Evolutionary conservation across 2,113 vertebrate genomes (phyloP).

Genomic region (Morone chrysops): DNA sequence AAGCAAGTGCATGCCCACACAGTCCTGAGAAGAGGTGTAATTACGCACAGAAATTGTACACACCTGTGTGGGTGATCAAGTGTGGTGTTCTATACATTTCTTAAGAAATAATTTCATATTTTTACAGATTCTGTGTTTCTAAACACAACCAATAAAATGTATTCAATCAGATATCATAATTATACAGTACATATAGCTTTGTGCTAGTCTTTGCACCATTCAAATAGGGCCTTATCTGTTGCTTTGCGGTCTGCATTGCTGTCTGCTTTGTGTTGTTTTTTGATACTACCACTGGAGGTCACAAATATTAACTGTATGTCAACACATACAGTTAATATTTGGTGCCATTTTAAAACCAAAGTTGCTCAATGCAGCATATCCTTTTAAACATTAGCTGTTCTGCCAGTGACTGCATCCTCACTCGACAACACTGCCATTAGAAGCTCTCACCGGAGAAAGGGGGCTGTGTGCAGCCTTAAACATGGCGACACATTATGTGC

Average conservation of each 20-base stretch:
- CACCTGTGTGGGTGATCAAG: neutral
- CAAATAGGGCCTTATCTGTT: neutral
- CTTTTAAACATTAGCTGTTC: slow-evolving; percentile 86
- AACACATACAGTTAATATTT: neutral
- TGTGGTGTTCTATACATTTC: no score
- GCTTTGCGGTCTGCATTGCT: neutral
- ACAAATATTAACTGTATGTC: neutral
- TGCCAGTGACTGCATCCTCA: slow-evolving; percentile 86
- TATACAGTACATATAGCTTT: neutral
- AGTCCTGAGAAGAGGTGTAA: neutral
- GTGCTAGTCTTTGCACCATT: neutral
- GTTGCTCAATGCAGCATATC: neutral
- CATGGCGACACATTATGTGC: neutral
- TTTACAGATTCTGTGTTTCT: neutral
- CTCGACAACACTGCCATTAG: no score
- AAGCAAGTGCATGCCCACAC: neutral
- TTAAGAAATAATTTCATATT: no score
- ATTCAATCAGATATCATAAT: neutral
- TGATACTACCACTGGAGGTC: neutral
- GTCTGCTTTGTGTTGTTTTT: neutral
- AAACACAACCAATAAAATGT: neutral
- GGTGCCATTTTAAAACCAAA: neutral
- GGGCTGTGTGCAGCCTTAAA: slow-evolving; percentile 4
- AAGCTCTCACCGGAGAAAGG: slow-evolving; percentile 1
- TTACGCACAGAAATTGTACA: neutral